Evolutionary conservation across 2,113 vertebrate species (phyloP).

Genomic region (Anguilla rostrata): DNA sequence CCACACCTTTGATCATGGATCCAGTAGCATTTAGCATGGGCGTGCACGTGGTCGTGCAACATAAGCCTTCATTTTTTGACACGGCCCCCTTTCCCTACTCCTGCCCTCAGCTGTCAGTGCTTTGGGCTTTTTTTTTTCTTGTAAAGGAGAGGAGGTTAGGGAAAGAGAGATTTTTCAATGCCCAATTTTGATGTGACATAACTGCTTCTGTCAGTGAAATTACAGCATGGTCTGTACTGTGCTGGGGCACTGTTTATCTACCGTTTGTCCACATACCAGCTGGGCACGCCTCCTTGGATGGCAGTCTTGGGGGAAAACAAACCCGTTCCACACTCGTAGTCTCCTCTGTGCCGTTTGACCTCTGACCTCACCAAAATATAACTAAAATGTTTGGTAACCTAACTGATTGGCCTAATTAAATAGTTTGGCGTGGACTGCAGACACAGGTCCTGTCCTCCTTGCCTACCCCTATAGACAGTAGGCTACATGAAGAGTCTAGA

Average conservation of each 20-base stretch:
- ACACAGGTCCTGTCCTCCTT: too few relatives aligned
- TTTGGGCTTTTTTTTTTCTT: too few relatives aligned
- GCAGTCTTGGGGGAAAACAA: neutral
- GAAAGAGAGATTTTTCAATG: neutral
- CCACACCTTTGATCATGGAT: too few relatives aligned
- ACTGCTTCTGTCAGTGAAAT: constrained; percentile 17
- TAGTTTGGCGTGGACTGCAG: too few relatives aligned
- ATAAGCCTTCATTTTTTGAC: too few relatives aligned
- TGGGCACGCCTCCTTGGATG: constrained; percentile 13
- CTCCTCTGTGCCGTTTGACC: neutral
- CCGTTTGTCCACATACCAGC: constrained; percentile 30
- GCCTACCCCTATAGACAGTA: too few relatives aligned
- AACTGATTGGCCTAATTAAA: too few relatives aligned
- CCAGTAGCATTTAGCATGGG: too few relatives aligned
- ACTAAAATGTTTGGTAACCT: neutral
- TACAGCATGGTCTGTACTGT: constrained; percentile 21
- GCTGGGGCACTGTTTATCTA: constrained; percentile 28
- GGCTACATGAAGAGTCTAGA: too few relatives aligned
- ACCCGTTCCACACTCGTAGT: constrained; percentile 3
- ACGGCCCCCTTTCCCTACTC: too few relatives aligned
- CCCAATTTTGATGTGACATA: neutral
- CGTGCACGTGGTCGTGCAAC: too few relatives aligned
- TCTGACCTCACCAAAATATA: neutral
- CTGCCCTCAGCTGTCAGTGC: too few relatives aligned
- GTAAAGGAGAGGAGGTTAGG: neutral